These are phyloP conservation scores for Chinchilla lanigera DNA, from an alignment of 2,113 vertebrate species.

Conservation along the genomic window DNA sequence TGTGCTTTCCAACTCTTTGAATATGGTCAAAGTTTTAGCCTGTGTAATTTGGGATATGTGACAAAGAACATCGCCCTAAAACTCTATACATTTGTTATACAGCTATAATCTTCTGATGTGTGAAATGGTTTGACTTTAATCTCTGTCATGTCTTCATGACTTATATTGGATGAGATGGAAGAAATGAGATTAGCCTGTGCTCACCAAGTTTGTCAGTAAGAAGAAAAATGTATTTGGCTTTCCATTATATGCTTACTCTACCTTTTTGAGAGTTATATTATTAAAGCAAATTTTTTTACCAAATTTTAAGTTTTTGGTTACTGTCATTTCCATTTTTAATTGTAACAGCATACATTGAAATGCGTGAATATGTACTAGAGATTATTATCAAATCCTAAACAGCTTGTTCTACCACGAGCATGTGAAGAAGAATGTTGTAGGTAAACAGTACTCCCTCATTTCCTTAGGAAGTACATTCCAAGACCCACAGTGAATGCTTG, in stretches of 20 bases:
- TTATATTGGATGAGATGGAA: slow-evolving; percentile 12
- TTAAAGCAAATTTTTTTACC: slow-evolving; percentile 2
- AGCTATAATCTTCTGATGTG: slow-evolving; percentile 13
- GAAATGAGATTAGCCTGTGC: background rate
- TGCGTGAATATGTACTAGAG: background rate
- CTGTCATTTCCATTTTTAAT: background rate
- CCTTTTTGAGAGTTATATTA: slow-evolving; percentile 40
- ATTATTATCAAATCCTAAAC: background rate
- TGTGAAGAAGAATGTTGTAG: background rate
- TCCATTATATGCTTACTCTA: background rate
- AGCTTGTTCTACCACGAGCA: background rate
- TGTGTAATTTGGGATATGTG: slow-evolving; percentile 4
- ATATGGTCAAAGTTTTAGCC: background rate
- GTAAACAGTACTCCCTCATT: background rate
- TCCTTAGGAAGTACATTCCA: background rate
- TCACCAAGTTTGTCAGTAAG: background rate
- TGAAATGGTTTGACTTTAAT: slow-evolving; percentile 42
- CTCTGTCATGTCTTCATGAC: background rate
- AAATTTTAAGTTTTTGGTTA: background rate
- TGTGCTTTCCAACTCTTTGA: slow-evolving; percentile 14
- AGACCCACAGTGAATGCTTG: no score
- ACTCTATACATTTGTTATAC: background rate
- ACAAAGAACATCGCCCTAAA: background rate
- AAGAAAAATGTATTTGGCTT: slow-evolving; percentile 6
- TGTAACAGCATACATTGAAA: background rate